Evolutionary conservation across 2,888 invertebrate species (phyloP).

Genomic region (Rhogogaster chlorosoma): DNA sequence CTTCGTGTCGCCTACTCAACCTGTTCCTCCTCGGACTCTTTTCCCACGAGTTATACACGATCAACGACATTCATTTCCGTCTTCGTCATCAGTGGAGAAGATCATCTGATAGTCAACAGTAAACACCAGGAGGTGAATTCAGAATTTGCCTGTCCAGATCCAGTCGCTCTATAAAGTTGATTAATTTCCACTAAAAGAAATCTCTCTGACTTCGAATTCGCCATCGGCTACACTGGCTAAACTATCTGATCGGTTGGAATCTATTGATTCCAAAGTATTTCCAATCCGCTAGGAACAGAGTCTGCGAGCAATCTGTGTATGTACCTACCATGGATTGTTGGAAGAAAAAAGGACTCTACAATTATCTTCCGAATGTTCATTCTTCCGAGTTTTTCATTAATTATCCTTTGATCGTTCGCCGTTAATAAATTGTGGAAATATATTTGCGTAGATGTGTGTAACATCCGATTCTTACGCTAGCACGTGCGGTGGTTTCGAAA

Average conservation of each 20-base stretch:
- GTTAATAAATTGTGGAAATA: background rate
- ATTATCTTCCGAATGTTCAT: background rate
- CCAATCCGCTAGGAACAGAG: background rate
- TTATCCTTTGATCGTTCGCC: background rate
- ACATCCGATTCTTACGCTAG: background rate
- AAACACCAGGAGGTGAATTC: background rate
- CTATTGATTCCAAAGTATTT: slow-evolving; percentile 21
- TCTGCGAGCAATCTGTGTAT: background rate
- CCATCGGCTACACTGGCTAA: background rate
- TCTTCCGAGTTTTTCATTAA: background rate
- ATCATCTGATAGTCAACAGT: background rate
- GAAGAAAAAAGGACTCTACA: background rate
- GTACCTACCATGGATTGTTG: background rate
- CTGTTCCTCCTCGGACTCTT: slow-evolving; percentile 12
- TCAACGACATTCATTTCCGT: background rate
- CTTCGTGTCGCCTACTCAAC: slow-evolving; percentile 54
- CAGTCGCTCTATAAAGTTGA: background rate
- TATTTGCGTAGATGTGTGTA: background rate
- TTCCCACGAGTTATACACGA: background rate
- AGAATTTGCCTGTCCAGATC: background rate
- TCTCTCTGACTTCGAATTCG: background rate
- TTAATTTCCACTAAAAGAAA: background rate
- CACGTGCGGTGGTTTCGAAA: background rate
- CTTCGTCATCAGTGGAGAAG: background rate
- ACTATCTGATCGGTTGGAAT: background rate